Evolutionary conservation across 2,797 vertebrate genomes (phyloP), one percentile per base, ranked within the genome.

Genomic region (Morus bassanus): DNA sequence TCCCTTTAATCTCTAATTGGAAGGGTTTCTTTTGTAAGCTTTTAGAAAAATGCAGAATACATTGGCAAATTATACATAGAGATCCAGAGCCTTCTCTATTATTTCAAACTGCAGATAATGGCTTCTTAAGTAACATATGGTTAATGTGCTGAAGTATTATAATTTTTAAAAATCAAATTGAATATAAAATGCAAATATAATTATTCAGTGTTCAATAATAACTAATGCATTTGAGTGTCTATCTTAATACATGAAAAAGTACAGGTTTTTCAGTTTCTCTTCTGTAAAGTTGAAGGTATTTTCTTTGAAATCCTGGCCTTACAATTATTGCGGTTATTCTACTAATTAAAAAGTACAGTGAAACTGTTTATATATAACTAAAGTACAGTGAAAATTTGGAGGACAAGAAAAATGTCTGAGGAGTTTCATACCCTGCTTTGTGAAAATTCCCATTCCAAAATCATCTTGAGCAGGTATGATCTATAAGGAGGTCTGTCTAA

Each of bases 181-280:
- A 93, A 72, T 77, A 74, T 5, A 3, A 85, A 75, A 89, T 88
- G 76, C 53, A 94, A 96, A 94, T 88, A 92, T 22, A 84, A 83
- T 83, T 83, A 83, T 50, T 85, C 85, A 83, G 30, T 28, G 57
- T 67, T 90, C 82, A 84, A 7, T 88, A 90, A 30, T 45, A 85
- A 75, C n/a, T 68, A 54, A 80, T 57, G 33, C n/a, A 63, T 88
- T 92, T 86, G 13, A 86, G 21, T 39, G 23, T 63, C 61, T 91
- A 7, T 33, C 35, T 82, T 78, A 79, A 79, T 65, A 68, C 13
- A 61, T 13, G 3, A 35, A 72, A 79, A 85, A 54, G 22, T 11
- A 59, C n/a, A 43, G 6, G 4, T 18, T 86, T 88, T 90, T 41
- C 43, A 65, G 5, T 54, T 37, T 81, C 56, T 59, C 18, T 65